Evolutionary conservation across 2,113 vertebrate species (phyloP).

Genomic region (Zosterops hypoxanthus): DNA sequence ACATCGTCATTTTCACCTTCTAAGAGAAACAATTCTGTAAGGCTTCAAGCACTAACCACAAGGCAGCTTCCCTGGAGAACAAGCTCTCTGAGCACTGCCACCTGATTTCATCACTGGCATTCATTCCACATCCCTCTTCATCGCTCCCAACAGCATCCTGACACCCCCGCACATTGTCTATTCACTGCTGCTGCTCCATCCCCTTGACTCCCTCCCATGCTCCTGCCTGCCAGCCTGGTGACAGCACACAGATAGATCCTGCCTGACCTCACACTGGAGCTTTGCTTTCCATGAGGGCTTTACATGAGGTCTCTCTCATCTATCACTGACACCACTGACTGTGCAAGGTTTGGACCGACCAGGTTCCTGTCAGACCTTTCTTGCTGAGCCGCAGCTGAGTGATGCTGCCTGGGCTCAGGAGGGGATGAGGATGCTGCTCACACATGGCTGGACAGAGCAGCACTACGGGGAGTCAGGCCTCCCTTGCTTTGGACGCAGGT

Average conservation of each 20-base stretch:
- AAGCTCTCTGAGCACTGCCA: background rate
- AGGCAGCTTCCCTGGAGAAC: background rate
- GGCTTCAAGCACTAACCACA: background rate
- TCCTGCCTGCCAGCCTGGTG: background rate
- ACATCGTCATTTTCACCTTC: background rate
- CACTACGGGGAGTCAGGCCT: background rate
- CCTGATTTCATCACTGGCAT: fast-evolving
- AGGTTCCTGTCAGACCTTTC: background rate
- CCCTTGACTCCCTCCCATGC: fast-evolving
- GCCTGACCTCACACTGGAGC: background rate
- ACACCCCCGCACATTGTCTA: fast-evolving
- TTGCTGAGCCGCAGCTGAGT: background rate
- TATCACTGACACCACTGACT: fast-evolving
- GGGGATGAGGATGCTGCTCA: background rate
- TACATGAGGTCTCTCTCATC: fast-evolving
- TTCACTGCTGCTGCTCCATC: background rate
- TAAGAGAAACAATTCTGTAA: background rate
- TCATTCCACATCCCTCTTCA: background rate
- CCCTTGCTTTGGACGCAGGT: fast-evolving
- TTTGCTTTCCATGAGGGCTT: fast-evolving
- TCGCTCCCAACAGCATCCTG: background rate
- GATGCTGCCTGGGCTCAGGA: background rate
- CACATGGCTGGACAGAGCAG: background rate
- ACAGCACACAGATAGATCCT: background rate
- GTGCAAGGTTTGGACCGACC: fast-evolving